These are phyloP conservation scores for Salvelinus sp. DNA, from an alignment of 2,113 vertebrate genomes.

Conservation along the genomic window DNA sequence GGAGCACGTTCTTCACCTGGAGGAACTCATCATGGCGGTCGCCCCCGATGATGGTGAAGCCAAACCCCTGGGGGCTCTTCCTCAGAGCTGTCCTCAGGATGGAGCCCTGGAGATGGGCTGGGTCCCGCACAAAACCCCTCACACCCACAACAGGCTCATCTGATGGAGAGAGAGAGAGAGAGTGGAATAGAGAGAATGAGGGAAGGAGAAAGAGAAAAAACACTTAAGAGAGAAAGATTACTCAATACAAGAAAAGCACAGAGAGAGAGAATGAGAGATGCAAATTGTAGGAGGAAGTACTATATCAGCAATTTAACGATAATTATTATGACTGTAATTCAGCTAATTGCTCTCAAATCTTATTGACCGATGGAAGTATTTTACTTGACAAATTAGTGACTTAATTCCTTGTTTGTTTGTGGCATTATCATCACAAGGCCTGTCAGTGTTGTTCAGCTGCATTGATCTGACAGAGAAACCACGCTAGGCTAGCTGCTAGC, in stretches of 20 bases:
- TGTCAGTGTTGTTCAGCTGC: neutral
- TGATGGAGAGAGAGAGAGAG: slow-evolving; percentile 24
- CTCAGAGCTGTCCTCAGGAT: slow-evolving; percentile 85
- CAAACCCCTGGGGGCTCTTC: slow-evolving; percentile 93
- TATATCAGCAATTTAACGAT: slow-evolving; percentile 6
- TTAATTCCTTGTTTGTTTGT: neutral
- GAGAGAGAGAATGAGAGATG: neutral
- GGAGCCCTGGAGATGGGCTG: slow-evolving; percentile 86
- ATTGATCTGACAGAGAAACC: neutral
- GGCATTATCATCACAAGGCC: neutral
- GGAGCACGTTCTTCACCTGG: slow-evolving; percentile 95
- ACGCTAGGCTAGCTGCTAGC: neutral
- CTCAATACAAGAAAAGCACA: neutral
- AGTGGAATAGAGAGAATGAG: neutral
- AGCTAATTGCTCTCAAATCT: neutral
- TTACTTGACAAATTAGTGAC: neutral
- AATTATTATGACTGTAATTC: neutral
- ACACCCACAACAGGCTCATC: slow-evolving; percentile 68
- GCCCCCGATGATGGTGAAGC: slow-evolving; percentile 98
- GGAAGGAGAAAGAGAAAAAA: neutral
- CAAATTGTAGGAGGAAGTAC: neutral
- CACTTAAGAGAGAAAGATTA: neutral
- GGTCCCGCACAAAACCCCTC: slow-evolving; percentile 87
- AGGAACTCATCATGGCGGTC: slow-evolving; percentile 96
- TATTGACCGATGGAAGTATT: neutral